Conservation (phyloP, 2,113 vertebrate species). For the Carollia perspicillata region DNA sequence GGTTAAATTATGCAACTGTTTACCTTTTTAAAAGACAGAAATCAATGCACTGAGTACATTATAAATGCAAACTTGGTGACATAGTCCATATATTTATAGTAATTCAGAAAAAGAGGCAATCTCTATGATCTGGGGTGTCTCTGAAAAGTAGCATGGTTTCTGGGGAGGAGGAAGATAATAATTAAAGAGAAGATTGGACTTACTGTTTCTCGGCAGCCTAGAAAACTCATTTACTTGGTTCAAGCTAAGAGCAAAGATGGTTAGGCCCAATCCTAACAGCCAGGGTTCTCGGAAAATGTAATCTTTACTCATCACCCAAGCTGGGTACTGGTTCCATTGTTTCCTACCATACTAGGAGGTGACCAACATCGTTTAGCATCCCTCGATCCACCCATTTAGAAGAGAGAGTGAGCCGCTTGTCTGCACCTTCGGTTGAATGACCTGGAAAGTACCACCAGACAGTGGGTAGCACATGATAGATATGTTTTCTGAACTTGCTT, state of each 20-base stretch:
- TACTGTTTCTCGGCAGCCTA: not conserved
- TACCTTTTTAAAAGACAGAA: not conserved
- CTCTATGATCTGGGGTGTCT: not conserved
- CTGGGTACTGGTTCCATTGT: not conserved
- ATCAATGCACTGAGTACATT: not conserved
- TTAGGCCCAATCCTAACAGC: not conserved
- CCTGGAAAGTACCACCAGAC: not conserved
- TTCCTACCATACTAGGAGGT: not conserved
- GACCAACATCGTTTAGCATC: not conserved
- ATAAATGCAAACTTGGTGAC: not conserved
- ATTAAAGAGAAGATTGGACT: not conserved
- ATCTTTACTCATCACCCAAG: not conserved
- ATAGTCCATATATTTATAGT: not conserved
- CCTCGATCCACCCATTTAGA: not conserved
- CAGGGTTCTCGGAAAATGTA: not conserved
- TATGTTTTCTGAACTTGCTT: not conserved
- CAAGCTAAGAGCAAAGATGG: not conserved
- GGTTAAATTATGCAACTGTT: not conserved
- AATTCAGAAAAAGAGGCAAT: not conserved
- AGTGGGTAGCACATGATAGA: not conserved
- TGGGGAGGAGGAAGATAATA: not conserved
- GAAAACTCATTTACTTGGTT: not conserved
- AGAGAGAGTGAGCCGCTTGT: not conserved
- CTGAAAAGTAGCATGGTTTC: not conserved
- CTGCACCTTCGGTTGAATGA: not conserved